Evolutionary conservation across 1,140 invertebrate genomes (phyloP).

Genomic region (Zaprionus gabonicus): DNA sequence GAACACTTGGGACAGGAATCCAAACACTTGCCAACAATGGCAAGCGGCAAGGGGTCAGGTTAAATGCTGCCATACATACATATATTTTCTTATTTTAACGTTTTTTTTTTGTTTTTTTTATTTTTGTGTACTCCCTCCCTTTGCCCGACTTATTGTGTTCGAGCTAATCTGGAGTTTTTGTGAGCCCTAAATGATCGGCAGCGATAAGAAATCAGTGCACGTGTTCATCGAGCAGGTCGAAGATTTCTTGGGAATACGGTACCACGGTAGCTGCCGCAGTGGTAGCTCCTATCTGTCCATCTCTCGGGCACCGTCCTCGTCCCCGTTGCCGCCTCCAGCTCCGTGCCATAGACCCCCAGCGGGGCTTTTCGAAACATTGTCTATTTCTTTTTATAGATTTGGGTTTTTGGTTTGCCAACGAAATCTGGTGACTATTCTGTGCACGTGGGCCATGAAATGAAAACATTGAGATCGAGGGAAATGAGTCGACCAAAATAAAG

Average conservation of each 20-base stretch:
- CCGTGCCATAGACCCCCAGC: slow-evolving; percentile 60
- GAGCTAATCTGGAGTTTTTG: slow-evolving; percentile 71
- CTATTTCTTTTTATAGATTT: slow-evolving; percentile 7
- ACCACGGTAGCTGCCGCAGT: slow-evolving; percentile 63
- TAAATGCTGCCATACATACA: slow-evolving; percentile 53
- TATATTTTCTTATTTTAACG: slow-evolving; percentile 37
- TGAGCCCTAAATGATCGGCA: slow-evolving; percentile 70
- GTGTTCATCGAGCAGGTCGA: slow-evolving; percentile 64
- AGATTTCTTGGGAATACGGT: slow-evolving; percentile 56
- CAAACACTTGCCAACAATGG: slow-evolving; percentile 48
- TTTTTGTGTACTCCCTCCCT: neutral
- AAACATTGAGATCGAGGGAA: slow-evolving; percentile 43
- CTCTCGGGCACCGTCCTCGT: neutral
- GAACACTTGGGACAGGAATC: slow-evolving; percentile 39
- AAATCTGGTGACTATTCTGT: slow-evolving; percentile 65
- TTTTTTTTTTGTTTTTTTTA: slow-evolving; percentile 3
- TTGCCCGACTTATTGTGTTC: slow-evolving; percentile 48
- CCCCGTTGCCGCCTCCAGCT: slow-evolving; percentile 7
- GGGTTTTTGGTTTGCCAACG: slow-evolving; percentile 64
- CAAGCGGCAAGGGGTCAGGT: slow-evolving; percentile 63
- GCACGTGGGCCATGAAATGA: slow-evolving; percentile 69
- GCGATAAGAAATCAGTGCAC: slow-evolving; percentile 79
- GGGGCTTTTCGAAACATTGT: slow-evolving; percentile 55
- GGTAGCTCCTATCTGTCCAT: slow-evolving; percentile 45
- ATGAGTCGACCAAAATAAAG: slow-evolving; percentile 69